Percentiles rank a stretch among this genome's conserved stretches.
These are phyloP conservation scores for Armadillidium nasatum DNA, from an alignment of 1,140 invertebrate genomes.

Conservation along the genomic window DNA sequence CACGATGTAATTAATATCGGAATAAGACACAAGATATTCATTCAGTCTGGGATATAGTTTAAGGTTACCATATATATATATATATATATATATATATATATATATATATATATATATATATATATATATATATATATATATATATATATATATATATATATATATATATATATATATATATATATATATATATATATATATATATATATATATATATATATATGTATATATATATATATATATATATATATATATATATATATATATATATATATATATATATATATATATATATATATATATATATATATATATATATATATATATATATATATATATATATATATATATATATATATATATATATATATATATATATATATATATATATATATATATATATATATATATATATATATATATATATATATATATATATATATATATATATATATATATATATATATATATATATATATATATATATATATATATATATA, in stretches of 20 bases:
- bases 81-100: no score
- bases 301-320: background rate
- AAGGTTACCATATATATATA: no score
- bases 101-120: no score
- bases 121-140: no score
- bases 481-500: constrained; percentile 19
- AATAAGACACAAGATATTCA: no score
- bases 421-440: background rate
- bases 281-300: background rate
- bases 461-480: constrained; percentile 17
- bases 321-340: no score
- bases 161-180: no score
- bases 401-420: background rate
- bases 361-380: no score
- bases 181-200: background rate
- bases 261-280: background rate
- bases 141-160: no score
- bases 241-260: background rate
- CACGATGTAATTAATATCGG: no score
- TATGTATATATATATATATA: background rate
- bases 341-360: no score
- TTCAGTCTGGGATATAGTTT: no score
- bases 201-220: background rate
- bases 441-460: constrained; percentile 12
- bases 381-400: background rate